These are phyloP conservation scores for Antechinus stuartii DNA, from an alignment of 2,113 vertebrate genomes.

Conservation along the genomic window DNA sequence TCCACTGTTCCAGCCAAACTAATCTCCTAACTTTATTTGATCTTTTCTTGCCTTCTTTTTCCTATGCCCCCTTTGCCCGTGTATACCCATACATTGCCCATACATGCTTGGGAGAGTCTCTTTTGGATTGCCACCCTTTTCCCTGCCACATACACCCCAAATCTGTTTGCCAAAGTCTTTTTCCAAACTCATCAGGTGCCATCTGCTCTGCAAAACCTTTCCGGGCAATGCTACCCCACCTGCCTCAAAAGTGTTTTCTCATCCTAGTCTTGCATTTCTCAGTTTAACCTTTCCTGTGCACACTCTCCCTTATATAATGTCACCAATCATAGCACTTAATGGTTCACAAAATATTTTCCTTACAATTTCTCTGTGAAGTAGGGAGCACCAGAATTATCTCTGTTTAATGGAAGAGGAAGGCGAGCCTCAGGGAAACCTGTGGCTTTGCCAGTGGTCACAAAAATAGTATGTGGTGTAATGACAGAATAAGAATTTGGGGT, in stretches of 20 bases:
- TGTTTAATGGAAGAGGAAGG: neutral
- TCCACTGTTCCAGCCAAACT: neutral
- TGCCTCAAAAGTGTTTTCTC: neutral
- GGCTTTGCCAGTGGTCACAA: neutral
- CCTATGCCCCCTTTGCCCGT: neutral
- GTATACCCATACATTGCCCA: neutral
- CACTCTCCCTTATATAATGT: neutral
- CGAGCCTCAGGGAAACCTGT: neutral
- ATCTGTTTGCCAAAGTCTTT: neutral
- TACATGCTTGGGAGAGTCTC: neutral
- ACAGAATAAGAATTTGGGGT: neutral
- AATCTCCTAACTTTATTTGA: neutral
- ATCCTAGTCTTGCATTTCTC: neutral
- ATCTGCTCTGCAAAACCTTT: neutral
- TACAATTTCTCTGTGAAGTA: neutral
- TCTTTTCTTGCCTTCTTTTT: neutral
- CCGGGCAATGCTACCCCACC: neutral
- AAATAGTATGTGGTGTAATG: neutral
- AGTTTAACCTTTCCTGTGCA: neutral
- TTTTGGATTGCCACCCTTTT: neutral
- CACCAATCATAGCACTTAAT: neutral
- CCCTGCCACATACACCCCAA: too few species aligned
- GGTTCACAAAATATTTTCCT: neutral
- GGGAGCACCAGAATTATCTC: neutral
- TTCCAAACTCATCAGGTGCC: neutral